Percentiles rank a stretch among this genome's conserved stretches.
phyloP scores from a whole-genome alignment of 2,888 invertebrate species.

The Oasisia sp. region DNA sequence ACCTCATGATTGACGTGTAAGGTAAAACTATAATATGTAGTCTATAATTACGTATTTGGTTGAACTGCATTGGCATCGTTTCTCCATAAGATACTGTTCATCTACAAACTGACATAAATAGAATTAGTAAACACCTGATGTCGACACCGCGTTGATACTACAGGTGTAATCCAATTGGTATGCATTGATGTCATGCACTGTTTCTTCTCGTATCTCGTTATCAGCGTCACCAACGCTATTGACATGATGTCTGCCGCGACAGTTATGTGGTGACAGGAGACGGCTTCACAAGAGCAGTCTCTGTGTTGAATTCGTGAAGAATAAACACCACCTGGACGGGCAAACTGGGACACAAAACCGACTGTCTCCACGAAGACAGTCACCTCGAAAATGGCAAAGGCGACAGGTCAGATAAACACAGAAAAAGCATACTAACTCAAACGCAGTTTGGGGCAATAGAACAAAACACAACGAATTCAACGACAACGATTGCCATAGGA shows the following conservation, averaged over 20 bases:
- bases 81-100: not conserved
- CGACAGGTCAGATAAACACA: no score
- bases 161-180: not conserved
- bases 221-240: not conserved
- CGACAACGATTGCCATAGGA: no score
- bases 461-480: no score
- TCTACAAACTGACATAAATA: not conserved
- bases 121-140: not conserved
- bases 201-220: not conserved
- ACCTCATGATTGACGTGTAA: no score
- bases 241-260: not conserved
- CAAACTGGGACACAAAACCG: not conserved
- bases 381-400: no score
- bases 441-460: no score
- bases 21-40: no score
- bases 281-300: not conserved
- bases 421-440: no score
- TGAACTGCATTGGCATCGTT: not conserved
- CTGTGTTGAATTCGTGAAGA: not conserved
- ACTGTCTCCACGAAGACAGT: no score
- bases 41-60: no score
- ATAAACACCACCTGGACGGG: not conserved
- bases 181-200: not conserved
- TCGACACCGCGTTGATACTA: not conserved
- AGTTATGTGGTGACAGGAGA: not conserved